A percentile compares a stretch with the other conserved stretches of the same genome.
Conservation (phyloP, 2,888 invertebrate genomes). For the Oasisia sp. region DNA sequence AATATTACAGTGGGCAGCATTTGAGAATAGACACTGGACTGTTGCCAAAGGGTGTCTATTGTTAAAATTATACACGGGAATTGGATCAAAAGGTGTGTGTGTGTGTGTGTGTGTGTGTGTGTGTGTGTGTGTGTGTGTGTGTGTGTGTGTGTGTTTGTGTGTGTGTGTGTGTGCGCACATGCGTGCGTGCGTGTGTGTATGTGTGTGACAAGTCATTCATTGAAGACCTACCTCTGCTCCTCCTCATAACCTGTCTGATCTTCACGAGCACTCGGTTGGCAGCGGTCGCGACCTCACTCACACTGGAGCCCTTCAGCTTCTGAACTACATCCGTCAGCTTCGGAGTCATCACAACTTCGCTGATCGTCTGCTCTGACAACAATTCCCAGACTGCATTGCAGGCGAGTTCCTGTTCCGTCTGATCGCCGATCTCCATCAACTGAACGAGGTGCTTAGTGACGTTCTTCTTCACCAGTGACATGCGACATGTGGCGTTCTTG, state of each 20-base stretch:
- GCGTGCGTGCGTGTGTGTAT: not conserved
- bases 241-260: not conserved
- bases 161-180: not conserved
- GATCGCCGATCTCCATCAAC: not conserved
- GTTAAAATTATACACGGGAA: no score
- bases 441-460: not conserved
- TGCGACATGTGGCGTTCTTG: slow-evolving; percentile 10
- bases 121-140: not conserved
- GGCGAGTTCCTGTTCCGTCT: not conserved
- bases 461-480: slow-evolving; percentile 3
- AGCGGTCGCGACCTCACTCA: not conserved
- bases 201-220: not conserved
- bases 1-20: no score
- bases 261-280: not conserved
- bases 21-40: no score
- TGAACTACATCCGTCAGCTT: not conserved
- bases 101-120: not conserved
- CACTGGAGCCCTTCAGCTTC: not conserved
- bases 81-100: not conserved
- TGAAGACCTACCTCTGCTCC: not conserved
- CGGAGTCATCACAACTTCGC: not conserved
- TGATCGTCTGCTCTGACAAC: not conserved
- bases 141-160: not conserved
- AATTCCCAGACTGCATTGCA: not conserved
- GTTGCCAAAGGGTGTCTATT: no score